Evolutionary conservation across 2,888 invertebrate genomes (phyloP), one percentile per base, ranked within the genome.

Genomic region (Acheta domesticus): DNA sequence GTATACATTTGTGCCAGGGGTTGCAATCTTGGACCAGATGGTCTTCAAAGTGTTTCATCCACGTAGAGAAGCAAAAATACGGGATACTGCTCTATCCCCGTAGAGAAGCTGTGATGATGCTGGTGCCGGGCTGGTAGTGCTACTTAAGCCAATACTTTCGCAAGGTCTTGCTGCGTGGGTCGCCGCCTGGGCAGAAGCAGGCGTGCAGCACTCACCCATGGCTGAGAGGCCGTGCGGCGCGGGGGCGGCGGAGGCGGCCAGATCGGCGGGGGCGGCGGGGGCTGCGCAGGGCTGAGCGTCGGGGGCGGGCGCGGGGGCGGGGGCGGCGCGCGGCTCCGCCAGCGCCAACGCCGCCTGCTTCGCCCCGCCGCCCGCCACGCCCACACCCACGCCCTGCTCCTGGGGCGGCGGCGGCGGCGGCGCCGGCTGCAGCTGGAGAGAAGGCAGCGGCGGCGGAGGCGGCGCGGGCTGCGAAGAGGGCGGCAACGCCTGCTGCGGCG

Each of bases 121-220:
- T 36, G 36, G 5, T 5, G 36, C 5, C 8, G 36, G 36, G 36
- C 36, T 8, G 36, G 36, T 36, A 36, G 36, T 36, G 36, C 36
- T 36, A 36, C 36, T 36, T 36, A 36, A 36, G 36, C 36, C 36
- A 36, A 36, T 36, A 36, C 36, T 36, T 36, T 36, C 36, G 36
- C 36, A 36, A 8, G 1, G 36, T 36, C 36, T 36, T 36, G 36
- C 36, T 36, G 36, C 36, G 36, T 36, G 36, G 36, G 36, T 36
- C 36, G 36, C 36, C 36, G 74, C 74, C n/a, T n/a, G n/a, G 20
- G 74, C 11, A 11, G 74, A 8, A 74, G 74, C 74, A 74, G 74
- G 36, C 36, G 36, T 36, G 36, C 3, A 8, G 75, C 19, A 80
- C 81, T 81, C 78, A 81, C 81, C 81, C 81, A 81, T 81, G 50